phyloP scores from a whole-genome alignment of 1,140 invertebrate species.

The Meloidogyne hapla region DNA sequence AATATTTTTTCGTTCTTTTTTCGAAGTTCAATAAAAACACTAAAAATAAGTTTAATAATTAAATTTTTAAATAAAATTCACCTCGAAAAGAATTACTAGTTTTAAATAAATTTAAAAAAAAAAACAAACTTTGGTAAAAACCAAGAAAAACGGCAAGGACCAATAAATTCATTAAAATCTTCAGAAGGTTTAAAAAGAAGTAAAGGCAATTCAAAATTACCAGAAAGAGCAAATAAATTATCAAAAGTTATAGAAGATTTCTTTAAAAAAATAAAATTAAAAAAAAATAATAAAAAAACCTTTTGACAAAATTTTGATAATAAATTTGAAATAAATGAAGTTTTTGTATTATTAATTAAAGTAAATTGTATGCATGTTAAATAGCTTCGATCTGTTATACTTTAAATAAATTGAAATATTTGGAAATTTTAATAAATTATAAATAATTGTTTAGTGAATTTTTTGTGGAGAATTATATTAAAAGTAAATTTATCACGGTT shows the following conservation, averaged over 20 bases:
- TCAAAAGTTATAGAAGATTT: slow-evolving; percentile 26
- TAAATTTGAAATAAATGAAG: not conserved
- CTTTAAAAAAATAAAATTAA: slow-evolving; percentile 1
- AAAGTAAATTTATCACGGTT: too few relatives aligned
- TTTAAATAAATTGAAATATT: not conserved
- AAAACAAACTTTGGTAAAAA: slow-evolving; percentile 10
- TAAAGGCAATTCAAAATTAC: slow-evolving; percentile 15
- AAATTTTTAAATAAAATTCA: too few relatives aligned
- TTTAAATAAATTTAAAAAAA: slow-evolving; percentile 7
- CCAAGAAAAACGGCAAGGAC: slow-evolving; percentile 40
- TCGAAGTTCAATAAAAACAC: too few relatives aligned
- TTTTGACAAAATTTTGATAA: not conserved
- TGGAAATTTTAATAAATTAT: not conserved
- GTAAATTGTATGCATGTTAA: not conserved
- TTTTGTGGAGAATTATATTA: too few relatives aligned
- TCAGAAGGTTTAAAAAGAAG: slow-evolving; percentile 29
- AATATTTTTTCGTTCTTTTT: too few relatives aligned
- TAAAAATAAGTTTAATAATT: too few relatives aligned
- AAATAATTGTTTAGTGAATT: not conserved
- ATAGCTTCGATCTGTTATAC: not conserved
- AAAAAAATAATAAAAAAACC: not conserved
- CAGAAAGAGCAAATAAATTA: slow-evolving; percentile 18
- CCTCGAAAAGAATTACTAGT: too few relatives aligned
- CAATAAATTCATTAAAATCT: slow-evolving; percentile 34
- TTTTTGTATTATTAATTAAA: not conserved